Base-by-base conservation (phyloP, 35 echinoderm and acorn worm genomes). In the Chiridota heheva region DNA sequence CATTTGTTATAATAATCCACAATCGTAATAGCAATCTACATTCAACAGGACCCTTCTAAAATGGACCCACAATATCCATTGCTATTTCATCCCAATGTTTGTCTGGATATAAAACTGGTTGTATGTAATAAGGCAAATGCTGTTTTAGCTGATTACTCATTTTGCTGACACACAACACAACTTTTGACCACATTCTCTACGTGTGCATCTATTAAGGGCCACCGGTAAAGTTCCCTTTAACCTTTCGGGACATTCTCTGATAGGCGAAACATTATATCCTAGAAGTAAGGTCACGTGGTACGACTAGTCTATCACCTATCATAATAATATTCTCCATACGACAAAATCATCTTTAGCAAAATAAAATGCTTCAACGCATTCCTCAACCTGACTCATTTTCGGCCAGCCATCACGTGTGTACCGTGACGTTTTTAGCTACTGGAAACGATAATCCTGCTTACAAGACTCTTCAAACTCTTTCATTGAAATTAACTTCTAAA, bases 141-240 rank as follows among this genome's bases (percentile, higher is more conserved):
- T 12, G 37, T 33, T 41, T 70, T 41, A 39, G 67, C 67, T 2
- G 0, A 24, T 70, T 70, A 42, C 6, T 70, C 67, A 70, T 42
- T 70, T 2, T n/a, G 29, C 36, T 70, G 67, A 25, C 33, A 70
- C 7, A 43, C 36, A 3, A 39, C 16, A 70, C 33, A 70, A 39
- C 3, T 70, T 70, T 70, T 70, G 2, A 70, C 38, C 3, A 70
- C 15, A 2, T 42, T 22, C 36, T 70, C 35, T 4, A 70, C 38
- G 40, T 70, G 35, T 0, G 67, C 29, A 42, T 70, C 67, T 27
- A 70, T 70, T 27, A 27, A 70, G 24, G 72, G 72, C 44, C 43
- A 56, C 44, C 72, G 56, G 44, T 4, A 76, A 3, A 76, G 36
- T 53, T 76, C 32, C 72, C n/a, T 76, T n/a, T 34, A 76, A 76